These are phyloP conservation scores for Lichenostomus cassidix DNA, from an alignment of 2,113 vertebrate species.

Conservation along the genomic window DNA sequence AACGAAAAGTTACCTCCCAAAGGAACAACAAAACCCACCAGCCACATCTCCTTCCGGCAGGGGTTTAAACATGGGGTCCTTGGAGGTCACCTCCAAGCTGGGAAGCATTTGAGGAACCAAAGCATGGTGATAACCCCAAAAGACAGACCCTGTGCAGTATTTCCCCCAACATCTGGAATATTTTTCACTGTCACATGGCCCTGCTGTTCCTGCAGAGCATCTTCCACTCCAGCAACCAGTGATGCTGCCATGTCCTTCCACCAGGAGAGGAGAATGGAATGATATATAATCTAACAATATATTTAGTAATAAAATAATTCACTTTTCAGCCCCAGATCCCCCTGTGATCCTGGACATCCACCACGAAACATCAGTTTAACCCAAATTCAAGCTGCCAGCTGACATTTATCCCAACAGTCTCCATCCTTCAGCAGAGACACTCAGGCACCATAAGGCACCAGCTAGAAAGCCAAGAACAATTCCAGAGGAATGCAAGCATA, in stretches of 20 bases:
- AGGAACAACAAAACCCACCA: not conserved
- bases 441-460: accelerated
- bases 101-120: not conserved
- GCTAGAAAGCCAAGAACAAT: not conserved
- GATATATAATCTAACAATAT: accelerated
- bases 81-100: not conserved
- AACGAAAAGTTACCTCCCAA: not conserved
- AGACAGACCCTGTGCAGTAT: accelerated
- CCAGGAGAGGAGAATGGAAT: not conserved
- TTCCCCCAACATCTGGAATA: not conserved
- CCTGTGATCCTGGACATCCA: not conserved
- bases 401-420: not conserved
- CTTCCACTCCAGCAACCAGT: not conserved
- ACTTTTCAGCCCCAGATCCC: not conserved
- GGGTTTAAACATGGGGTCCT: not conserved
- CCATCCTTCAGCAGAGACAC: not conserved
- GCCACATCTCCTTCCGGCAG: not conserved
- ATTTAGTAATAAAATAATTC: not conserved
- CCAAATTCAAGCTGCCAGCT: not conserved
- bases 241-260: accelerated
- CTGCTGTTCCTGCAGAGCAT: not conserved
- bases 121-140: not conserved
- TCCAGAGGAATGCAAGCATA: not conserved
- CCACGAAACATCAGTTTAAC: not conserved
- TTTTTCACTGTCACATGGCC: not conserved